Percentiles rank a stretch among this genome's conserved stretches.
Evolutionary conservation across 2,888 invertebrate species (phyloP).

Genomic region (Euclidia mi): DNA sequence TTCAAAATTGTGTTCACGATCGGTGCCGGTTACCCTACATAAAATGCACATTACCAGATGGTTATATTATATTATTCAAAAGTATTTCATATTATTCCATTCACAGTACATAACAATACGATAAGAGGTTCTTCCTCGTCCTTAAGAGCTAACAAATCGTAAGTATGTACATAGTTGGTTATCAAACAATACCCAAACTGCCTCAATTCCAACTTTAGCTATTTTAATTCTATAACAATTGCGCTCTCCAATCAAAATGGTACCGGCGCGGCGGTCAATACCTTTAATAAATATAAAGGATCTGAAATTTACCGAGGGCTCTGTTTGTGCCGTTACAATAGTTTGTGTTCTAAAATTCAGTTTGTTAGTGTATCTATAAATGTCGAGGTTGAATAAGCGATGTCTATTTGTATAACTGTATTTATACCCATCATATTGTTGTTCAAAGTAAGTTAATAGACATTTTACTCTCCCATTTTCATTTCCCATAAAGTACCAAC

Average conservation of each 20-base stretch:
- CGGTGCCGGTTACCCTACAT: no score
- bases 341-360: constrained; percentile 20
- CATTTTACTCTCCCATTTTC: no score
- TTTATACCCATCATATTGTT: no score
- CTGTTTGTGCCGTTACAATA: constrained; percentile 30
- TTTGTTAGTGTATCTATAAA: constrained; percentile 1
- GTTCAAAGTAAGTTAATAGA: no score
- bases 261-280: constrained; percentile 52
- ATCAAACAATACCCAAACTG: constrained; percentile 48
- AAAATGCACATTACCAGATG: no score
- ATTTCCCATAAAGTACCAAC: no score
- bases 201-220: constrained; percentile 55
- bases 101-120: constrained; percentile 2
- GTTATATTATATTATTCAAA: no score
- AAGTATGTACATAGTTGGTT: constrained; percentile 49
- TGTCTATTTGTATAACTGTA: background rate
- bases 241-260: constrained; percentile 56
- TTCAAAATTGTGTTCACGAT: no score
- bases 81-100: no score
- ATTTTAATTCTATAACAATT: constrained; percentile 64
- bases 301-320: constrained; percentile 39
- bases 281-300: constrained; percentile 63
- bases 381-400: background rate
- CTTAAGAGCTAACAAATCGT: constrained; percentile 31
- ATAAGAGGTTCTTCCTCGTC: constrained; percentile 2